These are phyloP conservation scores for Romanogobio albipinnatus DNA, from an alignment of 2,113 vertebrate genomes.

Conservation along the genomic window DNA sequence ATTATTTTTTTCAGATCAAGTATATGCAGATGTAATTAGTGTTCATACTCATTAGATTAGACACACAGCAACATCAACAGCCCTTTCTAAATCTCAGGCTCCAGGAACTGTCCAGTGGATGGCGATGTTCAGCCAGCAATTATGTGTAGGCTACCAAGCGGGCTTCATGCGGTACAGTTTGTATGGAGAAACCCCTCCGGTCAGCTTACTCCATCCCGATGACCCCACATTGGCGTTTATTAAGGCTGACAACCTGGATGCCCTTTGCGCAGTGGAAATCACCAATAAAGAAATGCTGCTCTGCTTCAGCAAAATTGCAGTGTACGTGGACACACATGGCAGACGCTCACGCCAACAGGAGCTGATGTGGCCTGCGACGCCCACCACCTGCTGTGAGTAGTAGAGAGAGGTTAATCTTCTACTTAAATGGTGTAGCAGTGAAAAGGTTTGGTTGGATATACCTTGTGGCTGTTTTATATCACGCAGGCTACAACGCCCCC, in stretches of 20 bases:
- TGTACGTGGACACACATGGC: constrained; percentile 97
- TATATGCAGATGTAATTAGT: background rate
- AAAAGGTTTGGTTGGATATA: constrained; percentile 9
- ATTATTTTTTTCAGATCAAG: background rate
- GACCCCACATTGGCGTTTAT: constrained; percentile 96
- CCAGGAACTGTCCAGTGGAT: constrained; percentile 94
- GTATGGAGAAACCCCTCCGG: constrained; percentile 82
- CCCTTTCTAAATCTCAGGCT: constrained; percentile 61
- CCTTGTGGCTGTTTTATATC: background rate
- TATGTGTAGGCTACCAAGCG: constrained; percentile 92
- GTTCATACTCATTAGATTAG: constrained; percentile 9
- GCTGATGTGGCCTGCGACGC: constrained; percentile 94
- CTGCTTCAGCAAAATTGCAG: constrained; percentile 94
- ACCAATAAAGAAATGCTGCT: constrained; percentile 96
- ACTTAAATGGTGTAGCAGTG: background rate
- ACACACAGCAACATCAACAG: background rate
- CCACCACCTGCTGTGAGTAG: constrained; percentile 95
- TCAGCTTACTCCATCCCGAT: constrained; percentile 88
- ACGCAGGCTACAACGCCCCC: constrained; percentile 93
- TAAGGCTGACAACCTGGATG: constrained; percentile 86
- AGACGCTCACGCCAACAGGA: constrained; percentile 95
- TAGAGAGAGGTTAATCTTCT: background rate
- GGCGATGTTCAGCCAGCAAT: constrained; percentile 90
- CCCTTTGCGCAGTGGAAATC: constrained; percentile 96
- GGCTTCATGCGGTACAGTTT: constrained; percentile 91